A percentile compares a stretch with the other conserved stretches of the same genome.
These are phyloP conservation scores for Clitarchus hookeri DNA, from an alignment of 2,888 invertebrate species.

Conservation along the genomic window DNA sequence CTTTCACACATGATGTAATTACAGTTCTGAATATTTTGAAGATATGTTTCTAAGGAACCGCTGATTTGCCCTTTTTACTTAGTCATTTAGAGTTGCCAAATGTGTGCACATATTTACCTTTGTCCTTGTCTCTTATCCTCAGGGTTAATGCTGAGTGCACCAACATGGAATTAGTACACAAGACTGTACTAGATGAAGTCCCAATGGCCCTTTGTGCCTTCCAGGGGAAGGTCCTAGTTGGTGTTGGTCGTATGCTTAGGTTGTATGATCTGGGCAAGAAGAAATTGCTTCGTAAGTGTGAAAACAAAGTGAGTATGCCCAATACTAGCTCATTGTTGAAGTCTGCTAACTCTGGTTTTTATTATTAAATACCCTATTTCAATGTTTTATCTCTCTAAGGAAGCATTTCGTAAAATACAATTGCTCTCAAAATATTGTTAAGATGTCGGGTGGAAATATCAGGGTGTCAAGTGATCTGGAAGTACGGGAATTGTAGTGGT, in stretches of 20 bases:
- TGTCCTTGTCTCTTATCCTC: conserved; percentile 42
- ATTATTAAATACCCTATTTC: too few relatives aligned
- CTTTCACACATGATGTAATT: conserved; percentile 2
- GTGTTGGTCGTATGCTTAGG: conserved; percentile 88
- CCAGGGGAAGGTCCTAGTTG: conserved; percentile 89
- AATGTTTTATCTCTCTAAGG: too few relatives aligned
- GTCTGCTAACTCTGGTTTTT: too few relatives aligned
- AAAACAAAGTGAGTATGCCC: conserved; percentile 72
- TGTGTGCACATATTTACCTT: too few relatives aligned
- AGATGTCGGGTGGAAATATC: too few relatives aligned
- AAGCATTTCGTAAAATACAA: too few relatives aligned
- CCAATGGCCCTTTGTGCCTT: conserved; percentile 88
- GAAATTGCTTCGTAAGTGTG: conserved; percentile 95
- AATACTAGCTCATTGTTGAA: background rate
- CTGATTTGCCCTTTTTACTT: background rate
- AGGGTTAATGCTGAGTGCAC: conserved; percentile 75
- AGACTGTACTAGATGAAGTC: conserved; percentile 91
- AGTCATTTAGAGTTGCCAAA: too few relatives aligned
- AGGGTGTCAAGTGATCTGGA: too few relatives aligned
- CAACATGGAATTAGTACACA: conserved; percentile 88
- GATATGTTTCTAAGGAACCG: conserved; percentile 21
- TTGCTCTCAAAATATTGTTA: too few relatives aligned
- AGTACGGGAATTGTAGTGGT: too few relatives aligned
- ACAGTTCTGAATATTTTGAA: background rate
- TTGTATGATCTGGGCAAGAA: conserved; percentile 97